Percentiles rank a stretch among this genome's conserved stretches.
Evolutionary conservation across 2,797 vertebrate genomes (phyloP).

Genomic region (Margarornis squamiger): DNA sequence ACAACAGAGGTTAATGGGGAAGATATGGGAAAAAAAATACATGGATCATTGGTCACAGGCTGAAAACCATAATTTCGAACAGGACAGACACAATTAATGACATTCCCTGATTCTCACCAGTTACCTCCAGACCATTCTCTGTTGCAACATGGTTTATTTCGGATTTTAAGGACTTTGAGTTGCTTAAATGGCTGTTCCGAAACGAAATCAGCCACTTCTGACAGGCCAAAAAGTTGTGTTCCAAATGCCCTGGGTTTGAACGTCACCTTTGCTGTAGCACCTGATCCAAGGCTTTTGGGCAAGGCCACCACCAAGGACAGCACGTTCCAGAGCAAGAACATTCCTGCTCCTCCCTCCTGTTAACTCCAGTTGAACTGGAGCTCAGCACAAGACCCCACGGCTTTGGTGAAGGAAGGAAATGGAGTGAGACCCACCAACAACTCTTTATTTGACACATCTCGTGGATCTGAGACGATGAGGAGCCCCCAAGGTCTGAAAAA

Average conservation of each 20-base stretch:
- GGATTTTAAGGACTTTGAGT: not conserved
- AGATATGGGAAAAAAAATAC: accelerated
- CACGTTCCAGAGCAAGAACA: not conserved
- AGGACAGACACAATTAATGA: not conserved
- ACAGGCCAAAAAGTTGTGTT: not conserved
- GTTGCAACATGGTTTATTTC: not conserved
- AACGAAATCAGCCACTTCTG: not conserved
- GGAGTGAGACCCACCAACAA: not conserved
- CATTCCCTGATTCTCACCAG: not conserved
- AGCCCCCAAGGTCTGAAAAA: not conserved
- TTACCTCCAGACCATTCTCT: not conserved
- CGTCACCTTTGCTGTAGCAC: not conserved
- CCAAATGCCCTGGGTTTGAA: not conserved
- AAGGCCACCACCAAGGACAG: not conserved
- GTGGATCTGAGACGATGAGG: not conserved
- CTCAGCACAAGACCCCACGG: not conserved
- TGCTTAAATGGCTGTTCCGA: not conserved
- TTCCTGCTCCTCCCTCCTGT: not conserved
- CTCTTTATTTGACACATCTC: not conserved
- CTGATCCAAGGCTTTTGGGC: not conserved
- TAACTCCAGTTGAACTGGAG: not conserved
- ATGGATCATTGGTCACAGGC: not conserved
- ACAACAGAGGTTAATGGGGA: not conserved
- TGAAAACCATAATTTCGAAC: not conserved
- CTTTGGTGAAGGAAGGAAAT: not conserved